phyloP scores from a whole-genome alignment of 2,113 vertebrate species.

The Stercorarius parasiticus region DNA sequence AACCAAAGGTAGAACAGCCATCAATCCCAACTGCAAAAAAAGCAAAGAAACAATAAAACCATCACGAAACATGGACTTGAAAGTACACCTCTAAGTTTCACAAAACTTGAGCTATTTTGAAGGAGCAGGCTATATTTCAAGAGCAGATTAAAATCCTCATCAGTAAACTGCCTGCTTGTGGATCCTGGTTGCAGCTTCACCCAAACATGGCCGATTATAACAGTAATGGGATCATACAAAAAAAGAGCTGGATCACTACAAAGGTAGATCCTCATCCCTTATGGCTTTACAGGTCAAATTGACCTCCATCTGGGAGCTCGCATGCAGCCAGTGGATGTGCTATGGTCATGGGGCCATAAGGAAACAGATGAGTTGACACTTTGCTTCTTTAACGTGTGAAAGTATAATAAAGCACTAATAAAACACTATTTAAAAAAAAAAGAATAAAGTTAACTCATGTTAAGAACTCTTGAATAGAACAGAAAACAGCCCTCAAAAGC shows the following conservation, averaged over 20 bases:
- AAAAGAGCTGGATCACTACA: background rate
- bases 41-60: background rate
- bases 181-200: background rate
- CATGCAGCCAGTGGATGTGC: background rate
- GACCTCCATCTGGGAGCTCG: background rate
- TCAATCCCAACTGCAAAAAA: background rate
- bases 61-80: background rate
- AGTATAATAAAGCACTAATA: background rate
- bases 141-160: background rate
- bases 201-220: background rate
- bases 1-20: background rate
- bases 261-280: background rate
- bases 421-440: background rate
- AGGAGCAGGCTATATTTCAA: background rate
- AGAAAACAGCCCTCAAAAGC: background rate
- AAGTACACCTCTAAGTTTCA: background rate
- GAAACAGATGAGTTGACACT: background rate
- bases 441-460: background rate
- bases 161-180: background rate
- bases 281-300: background rate
- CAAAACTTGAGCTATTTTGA: background rate
- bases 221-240: background rate
- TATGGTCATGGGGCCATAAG: accelerated
- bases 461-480: background rate
- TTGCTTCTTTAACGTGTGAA: background rate